phyloP scores from a whole-genome alignment of 2,113 vertebrate genomes.

The Scopus umbretta region DNA sequence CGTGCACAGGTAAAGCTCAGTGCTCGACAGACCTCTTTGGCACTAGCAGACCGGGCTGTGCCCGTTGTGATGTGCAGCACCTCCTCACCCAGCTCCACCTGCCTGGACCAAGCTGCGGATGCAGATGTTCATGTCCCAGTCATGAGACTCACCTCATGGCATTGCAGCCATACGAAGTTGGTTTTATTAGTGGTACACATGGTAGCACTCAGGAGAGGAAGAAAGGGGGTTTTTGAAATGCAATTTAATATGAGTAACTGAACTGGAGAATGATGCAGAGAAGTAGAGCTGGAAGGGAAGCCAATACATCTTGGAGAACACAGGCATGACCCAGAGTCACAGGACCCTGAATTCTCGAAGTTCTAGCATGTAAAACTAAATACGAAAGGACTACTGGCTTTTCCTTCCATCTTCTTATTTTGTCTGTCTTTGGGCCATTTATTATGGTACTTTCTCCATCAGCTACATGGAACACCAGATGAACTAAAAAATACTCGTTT shows the following conservation, averaged over 20 bases:
- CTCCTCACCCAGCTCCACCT: neutral
- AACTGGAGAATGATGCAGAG: neutral
- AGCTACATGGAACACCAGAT: neutral
- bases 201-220: neutral
- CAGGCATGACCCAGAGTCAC: neutral
- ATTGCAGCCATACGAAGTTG: neutral
- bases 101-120: neutral
- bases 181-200: neutral
- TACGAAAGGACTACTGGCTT: neutral
- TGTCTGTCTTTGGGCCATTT: neutral
- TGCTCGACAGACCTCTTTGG: fast-evolving
- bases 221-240: neutral
- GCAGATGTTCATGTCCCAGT: neutral
- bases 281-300: neutral
- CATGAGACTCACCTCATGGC: neutral
- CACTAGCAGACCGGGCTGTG: fast-evolving
- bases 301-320: neutral
- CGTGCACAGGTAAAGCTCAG: fast-evolving
- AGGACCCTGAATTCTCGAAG: neutral
- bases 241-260: neutral
- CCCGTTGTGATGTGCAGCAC: fast-evolving
- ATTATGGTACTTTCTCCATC: conserved; percentile 9
- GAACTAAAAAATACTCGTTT: conserved; percentile 11
- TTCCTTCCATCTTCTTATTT: neutral
- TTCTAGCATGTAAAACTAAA: neutral